A percentile compares a stretch with the other conserved stretches of the same genome.
These are phyloP conservation scores for Circaetus gallicus DNA, from an alignment of 2,113 vertebrate genomes.

Conservation along the genomic window DNA sequence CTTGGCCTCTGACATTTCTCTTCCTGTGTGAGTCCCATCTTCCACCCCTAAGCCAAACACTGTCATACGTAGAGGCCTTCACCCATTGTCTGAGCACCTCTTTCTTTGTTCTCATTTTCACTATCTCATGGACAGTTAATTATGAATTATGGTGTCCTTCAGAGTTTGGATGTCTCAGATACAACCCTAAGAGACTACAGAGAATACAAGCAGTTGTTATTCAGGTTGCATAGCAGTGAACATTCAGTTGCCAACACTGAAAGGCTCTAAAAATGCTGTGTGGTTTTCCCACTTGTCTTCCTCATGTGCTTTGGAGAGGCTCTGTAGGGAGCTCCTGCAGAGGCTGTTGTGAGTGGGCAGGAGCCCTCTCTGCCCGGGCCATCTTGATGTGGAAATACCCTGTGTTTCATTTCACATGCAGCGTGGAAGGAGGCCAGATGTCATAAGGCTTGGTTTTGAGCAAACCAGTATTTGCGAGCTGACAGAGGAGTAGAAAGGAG, in stretches of 20 bases:
- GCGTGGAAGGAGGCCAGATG: background rate
- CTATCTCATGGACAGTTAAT: background rate
- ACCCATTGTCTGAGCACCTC: background rate
- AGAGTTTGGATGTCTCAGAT: background rate
- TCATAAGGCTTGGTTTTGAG: background rate
- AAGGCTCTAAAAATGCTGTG: background rate
- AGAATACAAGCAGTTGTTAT: background rate
- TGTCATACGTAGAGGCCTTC: background rate
- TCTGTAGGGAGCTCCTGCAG: background rate
- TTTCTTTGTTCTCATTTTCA: background rate
- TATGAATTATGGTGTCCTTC: background rate
- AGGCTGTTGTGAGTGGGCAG: background rate
- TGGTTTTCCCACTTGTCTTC: background rate
- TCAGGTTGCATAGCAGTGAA: background rate
- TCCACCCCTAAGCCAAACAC: background rate
- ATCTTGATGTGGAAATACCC: background rate
- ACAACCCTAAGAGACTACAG: background rate
- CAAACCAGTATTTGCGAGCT: background rate
- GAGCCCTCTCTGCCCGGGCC: background rate
- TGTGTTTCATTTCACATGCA: background rate
- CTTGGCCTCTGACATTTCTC: background rate
- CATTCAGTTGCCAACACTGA: background rate
- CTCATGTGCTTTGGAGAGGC: accelerated
- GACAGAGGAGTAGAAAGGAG: background rate
- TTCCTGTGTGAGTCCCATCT: background rate